Conservation (phyloP, 2,113 vertebrate genomes). For the Clarias magur region DNA sequence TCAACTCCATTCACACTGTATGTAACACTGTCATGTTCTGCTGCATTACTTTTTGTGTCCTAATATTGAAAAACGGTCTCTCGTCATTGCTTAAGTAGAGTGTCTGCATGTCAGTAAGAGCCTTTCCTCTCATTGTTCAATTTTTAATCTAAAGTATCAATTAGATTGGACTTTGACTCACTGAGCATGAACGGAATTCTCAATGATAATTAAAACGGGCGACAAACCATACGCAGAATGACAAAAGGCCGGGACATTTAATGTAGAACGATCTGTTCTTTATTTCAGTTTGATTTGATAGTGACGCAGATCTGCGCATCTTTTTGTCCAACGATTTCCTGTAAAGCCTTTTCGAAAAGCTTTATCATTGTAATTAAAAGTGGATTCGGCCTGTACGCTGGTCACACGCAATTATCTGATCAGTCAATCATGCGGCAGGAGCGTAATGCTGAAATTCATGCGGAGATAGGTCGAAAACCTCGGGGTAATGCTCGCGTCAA, state of each 20-base stretch:
- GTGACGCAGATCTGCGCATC: not conserved
- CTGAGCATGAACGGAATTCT: conserved; percentile 21
- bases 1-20: not conserved
- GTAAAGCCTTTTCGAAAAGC: conserved; percentile 25
- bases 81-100: conserved; percentile 14
- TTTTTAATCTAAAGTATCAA: conserved; percentile 43
- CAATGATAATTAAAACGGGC: conserved; percentile 36
- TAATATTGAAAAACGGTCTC: not conserved
- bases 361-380: conserved; percentile 12
- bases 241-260: conserved; percentile 24
- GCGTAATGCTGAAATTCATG: not conserved
- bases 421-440: not conserved
- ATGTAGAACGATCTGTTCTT: conserved; percentile 31
- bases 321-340: conserved; percentile 4
- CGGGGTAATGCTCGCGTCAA: not conserved
- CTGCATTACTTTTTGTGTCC: not conserved
- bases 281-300: conserved; percentile 35
- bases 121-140: conserved; percentile 33
- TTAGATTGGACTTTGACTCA: conserved; percentile 14
- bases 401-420: conserved; percentile 11
- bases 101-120: not conserved
- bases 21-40: not conserved
- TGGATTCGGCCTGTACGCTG: conserved; percentile 1
- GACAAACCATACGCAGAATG: conserved; percentile 28
- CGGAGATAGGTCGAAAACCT: not conserved